Conservation (phyloP, 2,797 vertebrate species). For the Luscinia megarhynchos region DNA sequence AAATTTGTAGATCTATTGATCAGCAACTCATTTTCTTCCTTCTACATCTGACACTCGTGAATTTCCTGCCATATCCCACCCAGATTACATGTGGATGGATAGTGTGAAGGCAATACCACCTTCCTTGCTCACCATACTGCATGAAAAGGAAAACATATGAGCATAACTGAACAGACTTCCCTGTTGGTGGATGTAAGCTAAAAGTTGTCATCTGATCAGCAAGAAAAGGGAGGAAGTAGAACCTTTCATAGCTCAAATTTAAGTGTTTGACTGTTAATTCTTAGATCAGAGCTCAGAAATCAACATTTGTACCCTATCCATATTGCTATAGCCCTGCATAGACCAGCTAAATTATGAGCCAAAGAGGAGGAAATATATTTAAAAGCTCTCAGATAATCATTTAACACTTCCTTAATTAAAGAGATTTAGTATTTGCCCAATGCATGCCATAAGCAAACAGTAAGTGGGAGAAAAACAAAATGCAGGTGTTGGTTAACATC, state of each 20-base stretch:
- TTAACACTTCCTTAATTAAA: conserved; percentile 63
- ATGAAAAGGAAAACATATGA: not conserved
- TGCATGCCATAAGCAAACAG: conserved; percentile 20
- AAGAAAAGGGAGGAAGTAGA: not conserved
- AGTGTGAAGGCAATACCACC: not conserved
- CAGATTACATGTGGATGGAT: conserved; percentile 25
- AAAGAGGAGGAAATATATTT: not conserved
- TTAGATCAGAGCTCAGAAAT: conserved; percentile 4
- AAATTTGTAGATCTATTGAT: not conserved
- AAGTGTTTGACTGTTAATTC: conserved; percentile 2
- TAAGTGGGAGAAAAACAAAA: conserved; percentile 62
- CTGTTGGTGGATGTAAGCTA: not conserved
- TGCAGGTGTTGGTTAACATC: conserved; percentile 66
- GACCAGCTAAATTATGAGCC: not conserved
- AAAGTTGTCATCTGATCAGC: not conserved
- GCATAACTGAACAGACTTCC: not conserved
- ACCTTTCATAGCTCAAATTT: not conserved
- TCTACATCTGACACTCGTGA: not conserved
- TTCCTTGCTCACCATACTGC: not conserved
- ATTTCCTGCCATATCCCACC: not conserved
- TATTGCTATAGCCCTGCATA: not conserved
- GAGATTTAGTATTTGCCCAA: conserved; percentile 51
- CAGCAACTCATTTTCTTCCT: conserved; percentile 32
- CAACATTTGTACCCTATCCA: not conserved
- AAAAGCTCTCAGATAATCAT: conserved; percentile 47